Evolutionary conservation across 2,888 invertebrate species (phyloP).

Genomic region (Meganola albula): DNA sequence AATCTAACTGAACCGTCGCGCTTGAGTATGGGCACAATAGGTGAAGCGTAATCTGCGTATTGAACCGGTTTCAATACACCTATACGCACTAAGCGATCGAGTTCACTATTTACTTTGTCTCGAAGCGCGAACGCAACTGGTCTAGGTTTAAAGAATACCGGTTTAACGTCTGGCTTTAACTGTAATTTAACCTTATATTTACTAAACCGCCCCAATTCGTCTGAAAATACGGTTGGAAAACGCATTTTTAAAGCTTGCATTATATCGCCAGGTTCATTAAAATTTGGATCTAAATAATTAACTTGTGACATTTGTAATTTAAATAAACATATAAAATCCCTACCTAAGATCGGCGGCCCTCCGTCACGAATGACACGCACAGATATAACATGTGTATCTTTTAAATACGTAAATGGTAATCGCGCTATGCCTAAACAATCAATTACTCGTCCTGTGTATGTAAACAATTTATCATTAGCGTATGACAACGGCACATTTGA

Average conservation of each 20-base stretch:
- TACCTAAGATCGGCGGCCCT: slow-evolving; percentile 1
- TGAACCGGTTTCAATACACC: slow-evolving; percentile 1
- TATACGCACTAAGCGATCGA: slow-evolving; percentile 1
- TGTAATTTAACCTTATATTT: background rate
- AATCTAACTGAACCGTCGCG: too few species aligned
- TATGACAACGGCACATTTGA: slow-evolving; percentile 5
- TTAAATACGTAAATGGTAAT: slow-evolving; percentile 1
- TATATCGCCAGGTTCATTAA: too few species aligned
- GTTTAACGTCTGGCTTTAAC: background rate
- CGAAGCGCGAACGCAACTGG: slow-evolving; percentile 2
- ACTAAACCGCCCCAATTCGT: background rate
- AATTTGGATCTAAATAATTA: background rate
- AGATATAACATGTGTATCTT: background rate
- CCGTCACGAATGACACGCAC: background rate
- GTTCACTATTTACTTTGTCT: too few species aligned
- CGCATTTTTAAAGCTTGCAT: background rate
- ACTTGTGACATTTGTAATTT: background rate
- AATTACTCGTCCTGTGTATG: slow-evolving; percentile 1
- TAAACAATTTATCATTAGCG: background rate
- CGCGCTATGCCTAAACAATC: background rate
- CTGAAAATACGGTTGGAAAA: background rate
- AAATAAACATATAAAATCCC: slow-evolving; percentile 4
- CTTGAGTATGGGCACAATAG: too few species aligned
- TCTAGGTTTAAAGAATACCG: slow-evolving; percentile 1
- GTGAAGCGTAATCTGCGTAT: too few species aligned